phyloP scores from a whole-genome alignment of 2,888 invertebrate genomes.

The Phaonia tiefii region DNA sequence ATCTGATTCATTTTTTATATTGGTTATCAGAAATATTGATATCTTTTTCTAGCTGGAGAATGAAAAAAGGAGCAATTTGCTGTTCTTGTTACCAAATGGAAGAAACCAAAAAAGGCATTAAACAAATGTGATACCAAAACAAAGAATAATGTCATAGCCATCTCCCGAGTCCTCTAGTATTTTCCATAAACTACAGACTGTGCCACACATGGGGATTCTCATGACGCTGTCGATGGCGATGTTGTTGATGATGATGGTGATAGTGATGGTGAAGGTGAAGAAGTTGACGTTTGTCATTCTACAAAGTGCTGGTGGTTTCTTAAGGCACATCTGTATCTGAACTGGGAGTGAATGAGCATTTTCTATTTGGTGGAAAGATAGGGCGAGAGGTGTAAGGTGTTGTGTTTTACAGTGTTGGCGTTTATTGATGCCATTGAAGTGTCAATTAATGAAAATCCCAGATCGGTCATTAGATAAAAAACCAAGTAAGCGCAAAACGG shows the following conservation, averaged over 20 bases:
- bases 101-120: conserved; percentile 51
- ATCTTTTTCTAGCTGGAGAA: conserved; percentile 46
- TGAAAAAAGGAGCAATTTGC: conserved; percentile 53
- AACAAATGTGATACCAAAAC: conserved; percentile 59
- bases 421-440: conserved; percentile 68
- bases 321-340: conserved; percentile 34
- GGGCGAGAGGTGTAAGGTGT: conserved; percentile 55
- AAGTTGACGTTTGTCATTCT: conserved; percentile 18
- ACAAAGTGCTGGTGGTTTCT: conserved; percentile 35
- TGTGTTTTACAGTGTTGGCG: conserved; percentile 59
- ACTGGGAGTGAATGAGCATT: neutral
- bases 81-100: conserved; percentile 20
- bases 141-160: conserved; percentile 45
- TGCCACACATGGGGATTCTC: conserved; percentile 64
- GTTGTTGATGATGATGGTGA: conserved; percentile 10
- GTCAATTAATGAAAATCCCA: conserved; percentile 68
- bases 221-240: conserved; percentile 21
- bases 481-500: neutral
- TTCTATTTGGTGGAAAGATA: conserved; percentile 32
- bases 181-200: conserved; percentile 55
- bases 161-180: conserved; percentile 43
- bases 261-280: conserved; percentile 4
- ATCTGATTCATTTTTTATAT: conserved; percentile 10
- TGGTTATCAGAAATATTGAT: conserved; percentile 61
- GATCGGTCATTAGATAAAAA: conserved; percentile 65